These are phyloP conservation scores for Tinamus guttatus DNA, from an alignment of 2,113 vertebrate species.

Conservation along the genomic window DNA sequence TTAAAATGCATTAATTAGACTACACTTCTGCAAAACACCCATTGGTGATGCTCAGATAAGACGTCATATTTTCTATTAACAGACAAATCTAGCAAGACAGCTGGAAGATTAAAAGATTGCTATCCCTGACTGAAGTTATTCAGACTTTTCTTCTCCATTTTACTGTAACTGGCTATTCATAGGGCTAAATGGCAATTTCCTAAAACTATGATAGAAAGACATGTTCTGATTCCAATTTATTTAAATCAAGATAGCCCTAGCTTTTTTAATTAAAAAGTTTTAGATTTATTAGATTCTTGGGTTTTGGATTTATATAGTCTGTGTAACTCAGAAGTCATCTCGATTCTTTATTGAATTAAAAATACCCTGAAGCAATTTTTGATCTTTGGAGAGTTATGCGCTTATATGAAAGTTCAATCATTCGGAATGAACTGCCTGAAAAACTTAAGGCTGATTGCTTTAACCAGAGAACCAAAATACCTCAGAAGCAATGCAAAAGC, in stretches of 20 bases:
- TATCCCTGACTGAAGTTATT: background rate
- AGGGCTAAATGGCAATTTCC: conserved; percentile 22
- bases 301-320: conserved; percentile 27
- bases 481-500: conserved; percentile 16
- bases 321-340: conserved; percentile 15
- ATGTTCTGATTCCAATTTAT: background rate
- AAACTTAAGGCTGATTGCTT: conserved; percentile 46
- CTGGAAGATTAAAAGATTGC: background rate
- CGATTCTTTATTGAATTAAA: conserved; percentile 55
- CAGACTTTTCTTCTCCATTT: background rate
- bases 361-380: conserved; percentile 58
- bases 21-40: background rate
- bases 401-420: conserved; percentile 53
- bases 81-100: background rate
- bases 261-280: conserved; percentile 69
- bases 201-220: conserved; percentile 11
- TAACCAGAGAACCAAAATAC: conserved; percentile 51
- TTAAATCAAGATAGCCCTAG: background rate
- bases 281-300: conserved; percentile 42
- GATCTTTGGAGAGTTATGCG: conserved; percentile 50
- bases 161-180: background rate
- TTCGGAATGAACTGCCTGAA: conserved; percentile 64
- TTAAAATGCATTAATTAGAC: background rate
- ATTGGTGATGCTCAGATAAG: background rate
- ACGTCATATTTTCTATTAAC: background rate